Evolutionary conservation across 2,113 vertebrate genomes (phyloP).

Genomic region (Mustela nigripes): DNA sequence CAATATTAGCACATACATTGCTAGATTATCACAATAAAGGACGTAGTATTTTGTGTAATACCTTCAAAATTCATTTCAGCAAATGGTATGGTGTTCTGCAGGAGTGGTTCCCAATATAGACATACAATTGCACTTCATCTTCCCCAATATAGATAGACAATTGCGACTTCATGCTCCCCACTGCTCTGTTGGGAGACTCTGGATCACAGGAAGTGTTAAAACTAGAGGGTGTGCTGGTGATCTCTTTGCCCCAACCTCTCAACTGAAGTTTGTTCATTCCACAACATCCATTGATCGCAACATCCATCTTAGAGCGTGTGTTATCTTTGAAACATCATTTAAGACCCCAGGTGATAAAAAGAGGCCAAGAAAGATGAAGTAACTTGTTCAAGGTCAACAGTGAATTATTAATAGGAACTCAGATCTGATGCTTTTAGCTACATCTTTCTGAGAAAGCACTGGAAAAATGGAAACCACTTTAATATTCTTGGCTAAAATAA

Average conservation of each 20-base stretch:
- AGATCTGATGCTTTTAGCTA: not conserved
- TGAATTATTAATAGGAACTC: not conserved
- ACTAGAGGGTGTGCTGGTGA: not conserved
- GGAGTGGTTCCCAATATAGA: not conserved
- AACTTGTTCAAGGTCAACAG: not conserved
- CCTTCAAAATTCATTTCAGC: not conserved
- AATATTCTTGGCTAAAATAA: slow-evolving; percentile 23
- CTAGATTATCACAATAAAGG: not conserved
- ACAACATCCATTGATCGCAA: not conserved
- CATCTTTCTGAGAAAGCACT: not conserved
- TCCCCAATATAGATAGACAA: too few species aligned
- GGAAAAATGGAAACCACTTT: slow-evolving; percentile 29
- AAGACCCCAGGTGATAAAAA: not conserved
- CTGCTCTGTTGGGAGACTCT: not conserved
- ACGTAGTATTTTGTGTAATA: not conserved
- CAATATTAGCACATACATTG: not conserved
- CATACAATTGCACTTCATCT: not conserved
- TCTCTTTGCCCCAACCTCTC: not conserved
- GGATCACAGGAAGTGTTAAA: not conserved
- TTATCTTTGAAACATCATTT: not conserved
- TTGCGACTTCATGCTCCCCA: not conserved
- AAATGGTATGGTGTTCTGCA: not conserved
- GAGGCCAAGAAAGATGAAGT: not conserved
- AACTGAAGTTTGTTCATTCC: not conserved
- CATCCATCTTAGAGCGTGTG: not conserved